These are phyloP conservation scores for Nebria salina DNA, from an alignment of 2,888 invertebrate genomes.

Conservation along the genomic window DNA sequence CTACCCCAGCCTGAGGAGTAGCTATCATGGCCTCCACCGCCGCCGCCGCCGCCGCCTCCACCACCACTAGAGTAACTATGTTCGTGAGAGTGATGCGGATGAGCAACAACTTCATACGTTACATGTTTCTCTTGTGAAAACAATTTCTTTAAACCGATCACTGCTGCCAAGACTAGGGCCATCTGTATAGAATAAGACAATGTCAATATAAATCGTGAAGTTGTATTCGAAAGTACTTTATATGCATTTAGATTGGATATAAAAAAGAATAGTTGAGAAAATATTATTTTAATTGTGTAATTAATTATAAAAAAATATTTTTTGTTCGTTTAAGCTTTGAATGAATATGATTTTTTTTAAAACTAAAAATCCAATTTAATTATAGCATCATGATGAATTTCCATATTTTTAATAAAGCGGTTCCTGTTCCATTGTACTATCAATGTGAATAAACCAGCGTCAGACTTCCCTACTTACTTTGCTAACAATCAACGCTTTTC, in stretches of 20 bases:
- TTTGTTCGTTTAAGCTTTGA: too few relatives aligned
- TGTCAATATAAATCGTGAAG: not conserved
- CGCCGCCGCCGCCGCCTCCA: constrained; percentile 56
- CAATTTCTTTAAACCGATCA: constrained; percentile 84
- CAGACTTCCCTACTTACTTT: constrained; percentile 63
- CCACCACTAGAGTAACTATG: constrained; percentile 61
- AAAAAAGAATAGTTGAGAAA: not conserved
- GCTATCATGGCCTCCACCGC: constrained; percentile 61
- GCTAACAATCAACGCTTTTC: constrained; percentile 85
- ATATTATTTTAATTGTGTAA: too few relatives aligned
- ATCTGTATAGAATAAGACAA: constrained; percentile 62
- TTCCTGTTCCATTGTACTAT: not conserved
- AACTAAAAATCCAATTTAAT: too few relatives aligned
- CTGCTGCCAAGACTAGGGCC: constrained; percentile 80
- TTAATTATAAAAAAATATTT: too few relatives aligned
- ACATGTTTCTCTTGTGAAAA: constrained; percentile 79
- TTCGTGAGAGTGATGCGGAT: constrained; percentile 72
- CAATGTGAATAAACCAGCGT: not conserved
- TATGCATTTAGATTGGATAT: not conserved
- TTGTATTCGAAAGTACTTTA: not conserved
- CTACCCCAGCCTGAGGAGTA: constrained; percentile 73
- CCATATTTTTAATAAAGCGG: too few relatives aligned
- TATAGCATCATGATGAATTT: too few relatives aligned
- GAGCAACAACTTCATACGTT: constrained; percentile 79
- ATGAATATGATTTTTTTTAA: too few relatives aligned